Conservation (phyloP, 1,140 invertebrate genomes). For the Drosophila orena region DNA sequence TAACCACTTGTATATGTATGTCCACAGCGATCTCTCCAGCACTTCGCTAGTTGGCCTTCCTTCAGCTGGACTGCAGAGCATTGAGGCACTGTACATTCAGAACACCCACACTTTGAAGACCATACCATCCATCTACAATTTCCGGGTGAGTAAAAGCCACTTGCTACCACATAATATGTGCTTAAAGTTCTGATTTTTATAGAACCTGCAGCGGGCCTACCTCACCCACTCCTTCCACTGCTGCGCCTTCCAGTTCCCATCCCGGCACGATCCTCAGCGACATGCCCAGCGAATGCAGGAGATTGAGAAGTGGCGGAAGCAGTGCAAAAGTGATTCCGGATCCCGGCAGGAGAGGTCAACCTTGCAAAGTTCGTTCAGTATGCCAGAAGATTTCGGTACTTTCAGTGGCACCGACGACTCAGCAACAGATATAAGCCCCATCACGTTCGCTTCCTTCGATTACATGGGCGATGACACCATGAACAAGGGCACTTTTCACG, state of each 20-base stretch:
- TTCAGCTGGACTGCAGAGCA: slow-evolving; percentile 88
- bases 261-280: slow-evolving; percentile 89
- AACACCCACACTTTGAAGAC: slow-evolving; percentile 90
- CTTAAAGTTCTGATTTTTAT: background rate
- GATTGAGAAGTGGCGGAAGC: slow-evolving; percentile 84
- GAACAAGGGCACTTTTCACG: slow-evolving; percentile 72
- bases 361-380: background rate
- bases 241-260: slow-evolving; percentile 94
- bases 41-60: slow-evolving; percentile 91
- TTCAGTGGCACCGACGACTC: slow-evolving; percentile 8
- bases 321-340: slow-evolving; percentile 42
- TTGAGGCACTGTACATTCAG: slow-evolving; percentile 90
- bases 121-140: slow-evolving; percentile 93
- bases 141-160: slow-evolving; percentile 86
- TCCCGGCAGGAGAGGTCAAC: background rate
- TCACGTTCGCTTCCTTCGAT: slow-evolving; percentile 35
- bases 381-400: slow-evolving; percentile 22
- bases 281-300: slow-evolving; percentile 87
- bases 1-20: slow-evolving; percentile 66
- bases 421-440: slow-evolving; percentile 6
- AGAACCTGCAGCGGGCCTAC: slow-evolving; percentile 86
- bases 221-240: slow-evolving; percentile 95
- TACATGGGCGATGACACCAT: slow-evolving; percentile 68
- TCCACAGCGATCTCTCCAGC: slow-evolving; percentile 88
- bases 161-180: background rate